A percentile compares a stretch with the other conserved stretches of the same genome.
phyloP scores from a whole-genome alignment of 2,113 vertebrate species.

The Scytalopus superciliaris region DNA sequence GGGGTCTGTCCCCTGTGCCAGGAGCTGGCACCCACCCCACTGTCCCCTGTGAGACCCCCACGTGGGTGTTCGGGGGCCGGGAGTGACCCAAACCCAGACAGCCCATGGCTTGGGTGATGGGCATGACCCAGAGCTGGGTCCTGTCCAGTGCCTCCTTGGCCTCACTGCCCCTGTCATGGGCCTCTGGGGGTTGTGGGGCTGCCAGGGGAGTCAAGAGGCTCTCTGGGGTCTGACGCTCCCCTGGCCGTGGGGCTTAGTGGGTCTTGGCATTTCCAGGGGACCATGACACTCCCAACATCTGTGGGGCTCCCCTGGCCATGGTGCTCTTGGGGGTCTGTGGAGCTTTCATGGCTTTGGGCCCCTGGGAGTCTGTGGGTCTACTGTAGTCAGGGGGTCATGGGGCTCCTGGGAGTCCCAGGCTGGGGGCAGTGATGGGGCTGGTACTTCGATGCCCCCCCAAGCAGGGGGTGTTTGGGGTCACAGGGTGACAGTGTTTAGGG shows the following conservation, averaged over 20 bases:
- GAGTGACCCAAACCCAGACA: accelerated
- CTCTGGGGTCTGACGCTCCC: background rate
- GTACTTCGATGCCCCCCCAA: accelerated
- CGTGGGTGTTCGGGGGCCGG: background rate
- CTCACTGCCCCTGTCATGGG: background rate
- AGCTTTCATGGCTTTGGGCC: background rate
- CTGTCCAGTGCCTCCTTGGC: background rate
- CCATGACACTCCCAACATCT: background rate
- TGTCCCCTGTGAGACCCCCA: background rate
- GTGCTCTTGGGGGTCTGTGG: background rate
- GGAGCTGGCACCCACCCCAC: background rate
- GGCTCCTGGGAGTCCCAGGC: too few species aligned
- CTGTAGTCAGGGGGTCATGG: background rate
- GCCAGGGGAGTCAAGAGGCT: background rate
- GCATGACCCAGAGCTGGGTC: background rate
- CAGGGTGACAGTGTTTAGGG: too few species aligned
- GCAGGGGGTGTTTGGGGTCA: too few species aligned
- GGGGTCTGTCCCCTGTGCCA: background rate
- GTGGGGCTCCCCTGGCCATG: background rate
- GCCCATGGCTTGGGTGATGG: accelerated
- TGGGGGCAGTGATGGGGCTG: background rate
- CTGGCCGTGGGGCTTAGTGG: background rate
- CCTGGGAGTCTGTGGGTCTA: background rate
- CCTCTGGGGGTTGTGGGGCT: background rate
- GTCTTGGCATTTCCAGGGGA: accelerated